Evolutionary conservation across 2,113 vertebrate genomes (phyloP).

Genomic region (Aptenodytes patagonicus): DNA sequence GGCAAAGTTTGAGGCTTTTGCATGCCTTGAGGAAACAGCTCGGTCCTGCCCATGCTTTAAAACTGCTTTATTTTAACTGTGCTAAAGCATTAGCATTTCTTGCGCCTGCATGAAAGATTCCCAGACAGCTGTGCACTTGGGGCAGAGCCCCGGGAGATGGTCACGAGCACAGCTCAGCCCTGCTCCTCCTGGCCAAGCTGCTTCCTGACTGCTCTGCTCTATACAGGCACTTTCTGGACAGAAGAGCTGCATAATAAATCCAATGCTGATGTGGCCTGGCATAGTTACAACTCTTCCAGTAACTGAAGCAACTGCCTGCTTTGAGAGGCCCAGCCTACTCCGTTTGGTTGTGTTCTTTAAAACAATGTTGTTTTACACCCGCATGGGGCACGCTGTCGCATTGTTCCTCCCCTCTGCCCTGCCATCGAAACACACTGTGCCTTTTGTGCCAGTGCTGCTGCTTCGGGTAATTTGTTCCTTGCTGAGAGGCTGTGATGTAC

Average conservation of each 20-base stretch:
- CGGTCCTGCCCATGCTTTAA: not conserved
- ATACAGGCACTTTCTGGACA: conserved; percentile 6
- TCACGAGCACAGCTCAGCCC: not conserved
- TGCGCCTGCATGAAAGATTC: not conserved
- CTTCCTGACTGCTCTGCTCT: conserved; percentile 18
- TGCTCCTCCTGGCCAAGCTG: not conserved
- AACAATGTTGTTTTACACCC: not conserved
- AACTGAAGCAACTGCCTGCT: not conserved
- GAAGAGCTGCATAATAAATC: not conserved
- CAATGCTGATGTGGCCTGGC: conserved; percentile 48
- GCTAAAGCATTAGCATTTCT: not conserved
- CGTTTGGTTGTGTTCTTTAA: not conserved
- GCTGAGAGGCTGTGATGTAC: not conserved
- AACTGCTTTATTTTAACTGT: not conserved
- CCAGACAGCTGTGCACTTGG: not conserved
- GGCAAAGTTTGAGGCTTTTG: not conserved
- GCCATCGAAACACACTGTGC: not conserved
- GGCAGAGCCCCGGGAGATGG: not conserved
- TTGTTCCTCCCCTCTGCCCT: not conserved
- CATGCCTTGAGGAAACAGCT: not conserved
- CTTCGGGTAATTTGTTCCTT: not conserved
- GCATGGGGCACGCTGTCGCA: rapidly evolving
- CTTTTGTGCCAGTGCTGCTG: not conserved
- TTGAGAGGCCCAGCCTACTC: not conserved
- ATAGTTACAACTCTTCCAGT: conserved; percentile 37